Base-by-base conservation (phyloP, 2,797 vertebrate species). In the Antennarius maculatus region DNA sequence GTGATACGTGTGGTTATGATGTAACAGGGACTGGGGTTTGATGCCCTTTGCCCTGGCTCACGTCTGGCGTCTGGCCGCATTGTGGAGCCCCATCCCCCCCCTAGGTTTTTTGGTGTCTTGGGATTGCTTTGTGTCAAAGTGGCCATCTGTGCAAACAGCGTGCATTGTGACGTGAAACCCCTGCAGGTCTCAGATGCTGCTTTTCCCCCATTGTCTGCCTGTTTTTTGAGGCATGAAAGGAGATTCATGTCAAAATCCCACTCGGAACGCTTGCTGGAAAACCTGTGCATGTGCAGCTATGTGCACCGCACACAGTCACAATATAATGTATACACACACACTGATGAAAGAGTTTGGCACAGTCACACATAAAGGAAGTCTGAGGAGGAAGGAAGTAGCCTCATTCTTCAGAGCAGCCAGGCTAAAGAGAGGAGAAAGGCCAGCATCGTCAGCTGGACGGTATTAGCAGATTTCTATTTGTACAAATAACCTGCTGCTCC, bases 131-230 rank as follows among this genome's bases (percentile, higher is more conserved):
- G 70, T 80, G 75, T 81, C 37, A 52, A 72, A 78, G 54, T 70
- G 79, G 61, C 90, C 91, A 90, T 93, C 91, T 93, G 90, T 89
- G 78, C 82, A 89, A 89, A 85, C 77, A 82, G 73, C 69, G 75
- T 47, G 54, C 60, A 71, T 73, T 85, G 80, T 86, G 72, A 43
- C 77, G 54, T 48, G 51, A 60, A 62, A 62, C 74, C 62, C 81
- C 74, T 49, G 43, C 57, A 74, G 70, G 62, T 74, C 54, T 75
- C 64, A 71, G 69, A 48, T 66, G 16, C 62, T 17, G 39, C 73
- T 56, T 4, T 42, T 29, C 37, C 65, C 52, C 2, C 37, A 77
- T 60, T 86, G 70, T 84, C 72, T 67, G 52, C 34, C 47, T 3
- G 2, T 70, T 78, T 63, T 65, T 78, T 79, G 47, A 62, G 55